phyloP scores from a whole-genome alignment of 1,140 invertebrate species.

The Asobara japonica region DNA sequence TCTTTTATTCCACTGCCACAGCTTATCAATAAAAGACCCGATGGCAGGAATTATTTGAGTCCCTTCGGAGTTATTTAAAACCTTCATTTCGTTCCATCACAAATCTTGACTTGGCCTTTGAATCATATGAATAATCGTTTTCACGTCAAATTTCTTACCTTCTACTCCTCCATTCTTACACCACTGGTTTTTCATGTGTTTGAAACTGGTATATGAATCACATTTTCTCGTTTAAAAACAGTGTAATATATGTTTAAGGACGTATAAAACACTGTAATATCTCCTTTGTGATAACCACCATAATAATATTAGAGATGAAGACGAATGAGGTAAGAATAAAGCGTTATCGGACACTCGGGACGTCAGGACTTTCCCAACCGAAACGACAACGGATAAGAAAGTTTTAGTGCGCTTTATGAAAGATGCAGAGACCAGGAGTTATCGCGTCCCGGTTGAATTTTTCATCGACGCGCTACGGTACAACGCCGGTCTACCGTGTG shows the following conservation, averaged over 20 bases:
- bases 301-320: slow-evolving; percentile 3
- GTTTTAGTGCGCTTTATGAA: slow-evolving; percentile 12
- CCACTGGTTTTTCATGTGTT: too few relatives aligned
- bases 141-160: too few relatives aligned
- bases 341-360: slow-evolving; percentile 7
- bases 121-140: too few relatives aligned
- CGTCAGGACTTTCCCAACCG: neutral
- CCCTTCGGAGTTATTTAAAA: too few relatives aligned
- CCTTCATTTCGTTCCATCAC: too few relatives aligned
- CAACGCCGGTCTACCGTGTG: neutral
- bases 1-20: too few relatives aligned
- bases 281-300: neutral
- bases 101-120: too few relatives aligned
- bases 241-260: neutral
- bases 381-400: slow-evolving; percentile 12
- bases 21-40: too few relatives aligned
- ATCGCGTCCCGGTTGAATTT: slow-evolving; percentile 8
- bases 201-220: too few relatives aligned
- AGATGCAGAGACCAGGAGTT: slow-evolving; percentile 8
- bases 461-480: slow-evolving; percentile 8
- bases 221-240: too few relatives aligned
- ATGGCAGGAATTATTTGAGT: too few relatives aligned
- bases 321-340: slow-evolving; percentile 7
- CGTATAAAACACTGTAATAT: neutral
- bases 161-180: too few relatives aligned